A percentile compares a stretch with the other conserved stretches of the same genome.
phyloP scores from a whole-genome alignment of 2,113 vertebrate genomes.

The Nesoenas mayeri region DNA sequence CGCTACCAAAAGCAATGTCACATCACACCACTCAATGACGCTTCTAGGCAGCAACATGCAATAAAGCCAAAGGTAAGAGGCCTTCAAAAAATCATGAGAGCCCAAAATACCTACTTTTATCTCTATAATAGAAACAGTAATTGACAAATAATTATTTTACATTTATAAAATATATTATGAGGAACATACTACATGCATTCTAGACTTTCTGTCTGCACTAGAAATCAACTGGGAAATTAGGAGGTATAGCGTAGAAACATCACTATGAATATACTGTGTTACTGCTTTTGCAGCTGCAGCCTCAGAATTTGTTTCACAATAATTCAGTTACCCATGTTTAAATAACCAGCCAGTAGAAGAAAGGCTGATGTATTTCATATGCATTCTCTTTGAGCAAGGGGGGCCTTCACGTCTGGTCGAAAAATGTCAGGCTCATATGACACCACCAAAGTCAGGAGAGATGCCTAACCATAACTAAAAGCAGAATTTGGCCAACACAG shows the following conservation, averaged over 20 bases:
- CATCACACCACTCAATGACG: rapidly evolving
- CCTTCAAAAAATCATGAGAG: not conserved
- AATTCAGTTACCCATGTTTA: constrained; percentile 66
- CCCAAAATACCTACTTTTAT: not conserved
- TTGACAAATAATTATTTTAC: constrained; percentile 55
- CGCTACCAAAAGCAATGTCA: not conserved
- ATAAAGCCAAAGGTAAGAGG: not conserved
- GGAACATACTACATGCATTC: constrained; percentile 48
- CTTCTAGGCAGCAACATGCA: not conserved
- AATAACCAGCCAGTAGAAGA: constrained; percentile 61
- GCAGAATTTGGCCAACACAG: constrained; percentile 65
- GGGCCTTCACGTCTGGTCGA: constrained; percentile 57
- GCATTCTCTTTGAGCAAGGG: constrained; percentile 60
- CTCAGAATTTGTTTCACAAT: constrained; percentile 67
- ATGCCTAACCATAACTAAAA: constrained; percentile 66
- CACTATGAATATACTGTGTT: constrained; percentile 27
- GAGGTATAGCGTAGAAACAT: constrained; percentile 41
- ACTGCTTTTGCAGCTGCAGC: constrained; percentile 67
- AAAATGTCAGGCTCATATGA: constrained; percentile 68
- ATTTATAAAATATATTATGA: constrained; percentile 41
- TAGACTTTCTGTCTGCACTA: constrained; percentile 63
- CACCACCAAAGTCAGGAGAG: constrained; percentile 60
- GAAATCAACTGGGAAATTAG: constrained; percentile 64
- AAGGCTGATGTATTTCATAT: constrained; percentile 63
- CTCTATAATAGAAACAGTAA: constrained; percentile 4